A percentile compares a stretch with the other conserved stretches of the same genome.
Conservation (phyloP, 2,797 vertebrate genomes). For the Acanthurus leucopareius region DNA sequence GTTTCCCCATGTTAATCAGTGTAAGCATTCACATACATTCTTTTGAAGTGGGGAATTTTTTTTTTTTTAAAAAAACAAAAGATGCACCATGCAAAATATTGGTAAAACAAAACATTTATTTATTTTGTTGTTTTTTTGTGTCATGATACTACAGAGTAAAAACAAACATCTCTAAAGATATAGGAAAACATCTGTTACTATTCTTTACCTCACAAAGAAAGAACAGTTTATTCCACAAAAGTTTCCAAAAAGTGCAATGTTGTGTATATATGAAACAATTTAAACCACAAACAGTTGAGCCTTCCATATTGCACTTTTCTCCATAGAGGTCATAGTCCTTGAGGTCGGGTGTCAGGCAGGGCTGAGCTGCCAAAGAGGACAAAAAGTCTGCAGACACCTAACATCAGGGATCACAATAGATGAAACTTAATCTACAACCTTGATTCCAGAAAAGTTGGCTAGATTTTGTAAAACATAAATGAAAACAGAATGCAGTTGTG, state of each 20-base stretch:
- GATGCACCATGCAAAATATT: conserved; percentile 38
- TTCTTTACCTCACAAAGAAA: conserved; percentile 57
- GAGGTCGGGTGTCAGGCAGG: conserved; percentile 6
- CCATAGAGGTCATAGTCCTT: conserved; percentile 26
- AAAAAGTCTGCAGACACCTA: conserved; percentile 13
- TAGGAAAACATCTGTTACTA: conserved; percentile 31
- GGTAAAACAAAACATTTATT: conserved; percentile 48
- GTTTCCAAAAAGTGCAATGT: conserved; percentile 52
- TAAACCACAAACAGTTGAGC: conserved; percentile 54
- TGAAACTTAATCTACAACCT: conserved; percentile 1
- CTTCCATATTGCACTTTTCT: conserved; percentile 24
- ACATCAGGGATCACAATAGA: conserved; percentile 34
- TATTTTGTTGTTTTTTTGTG: conserved; percentile 43
- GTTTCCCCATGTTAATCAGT: conserved; percentile 83
- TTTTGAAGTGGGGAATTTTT: conserved; percentile 14
- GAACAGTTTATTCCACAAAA: conserved; percentile 31
- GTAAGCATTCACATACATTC: conserved; percentile 57
- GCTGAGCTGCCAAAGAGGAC: background rate
- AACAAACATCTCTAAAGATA: conserved; percentile 30
- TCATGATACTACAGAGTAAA: conserved; percentile 24
- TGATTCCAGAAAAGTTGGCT: background rate
- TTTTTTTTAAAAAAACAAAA: background rate
- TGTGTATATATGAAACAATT: conserved; percentile 36
- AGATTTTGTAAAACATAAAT: too few relatives aligned
- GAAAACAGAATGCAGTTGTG: too few relatives aligned